Percentiles rank a stretch among this genome's conserved stretches.
These are phyloP conservation scores for Colossoma macropomum DNA, from an alignment of 2,113 vertebrate genomes.

Conservation along the genomic window DNA sequence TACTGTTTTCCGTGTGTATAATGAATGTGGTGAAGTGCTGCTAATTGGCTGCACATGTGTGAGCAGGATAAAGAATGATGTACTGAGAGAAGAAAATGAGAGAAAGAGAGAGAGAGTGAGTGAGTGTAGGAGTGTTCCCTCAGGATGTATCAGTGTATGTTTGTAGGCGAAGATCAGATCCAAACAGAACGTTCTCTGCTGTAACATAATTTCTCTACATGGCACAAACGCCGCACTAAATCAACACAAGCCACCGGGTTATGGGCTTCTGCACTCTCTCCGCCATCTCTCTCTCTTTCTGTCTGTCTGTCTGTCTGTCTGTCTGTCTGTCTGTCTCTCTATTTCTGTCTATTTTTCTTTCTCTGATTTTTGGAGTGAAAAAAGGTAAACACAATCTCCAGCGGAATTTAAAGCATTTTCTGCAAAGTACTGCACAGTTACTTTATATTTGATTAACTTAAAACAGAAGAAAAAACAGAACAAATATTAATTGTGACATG, in stretches of 20 bases:
- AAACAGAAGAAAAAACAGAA: too few species aligned
- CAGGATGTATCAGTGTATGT: constrained; percentile 45
- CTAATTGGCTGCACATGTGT: constrained; percentile 46
- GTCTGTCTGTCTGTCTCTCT: constrained; percentile 27
- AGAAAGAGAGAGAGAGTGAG: neutral
- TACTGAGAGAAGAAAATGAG: neutral
- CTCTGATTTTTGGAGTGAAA: too few species aligned
- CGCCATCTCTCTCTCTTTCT: neutral
- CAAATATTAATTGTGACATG: too few species aligned
- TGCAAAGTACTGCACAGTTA: too few species aligned
- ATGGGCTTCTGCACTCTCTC: neutral
- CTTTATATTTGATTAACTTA: too few species aligned
- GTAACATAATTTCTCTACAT: constrained; percentile 59
- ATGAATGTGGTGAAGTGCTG: constrained; percentile 28
- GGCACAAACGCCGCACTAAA: constrained; percentile 63
- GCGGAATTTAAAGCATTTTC: too few species aligned
- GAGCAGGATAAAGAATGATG: constrained; percentile 33
- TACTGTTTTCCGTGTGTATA: constrained; percentile 30
- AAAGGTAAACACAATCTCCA: too few species aligned
- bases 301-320: constrained; percentile 5
- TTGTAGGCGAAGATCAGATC: constrained; percentile 46
- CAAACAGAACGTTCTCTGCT: constrained; percentile 64
- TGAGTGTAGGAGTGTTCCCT: neutral
- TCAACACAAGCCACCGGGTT: constrained; percentile 52
- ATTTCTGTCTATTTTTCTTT: too few species aligned